phyloP scores from a whole-genome alignment of 2,797 vertebrate genomes.

The Gallinago solitaria region DNA sequence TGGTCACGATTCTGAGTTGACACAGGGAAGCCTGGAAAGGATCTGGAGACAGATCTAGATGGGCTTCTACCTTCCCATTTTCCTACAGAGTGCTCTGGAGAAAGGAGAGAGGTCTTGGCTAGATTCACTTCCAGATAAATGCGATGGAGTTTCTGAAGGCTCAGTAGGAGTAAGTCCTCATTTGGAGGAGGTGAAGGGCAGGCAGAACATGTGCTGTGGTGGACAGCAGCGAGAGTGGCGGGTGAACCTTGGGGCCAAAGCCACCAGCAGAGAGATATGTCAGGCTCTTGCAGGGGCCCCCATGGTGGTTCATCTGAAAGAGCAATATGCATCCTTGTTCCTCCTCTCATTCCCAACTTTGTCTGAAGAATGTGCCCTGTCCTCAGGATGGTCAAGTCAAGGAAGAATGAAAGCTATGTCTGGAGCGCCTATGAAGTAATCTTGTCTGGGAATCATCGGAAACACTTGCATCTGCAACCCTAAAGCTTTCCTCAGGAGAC shows the following conservation, averaged over 20 bases:
- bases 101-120: neutral
- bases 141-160: neutral
- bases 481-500: constrained; percentile 41
- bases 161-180: neutral
- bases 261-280: neutral
- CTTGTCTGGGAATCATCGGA: constrained; percentile 38
- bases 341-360: neutral
- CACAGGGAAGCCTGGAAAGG: neutral
- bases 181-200: neutral
- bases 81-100: neutral
- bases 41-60: neutral
- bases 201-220: neutral
- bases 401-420: constrained; percentile 29
- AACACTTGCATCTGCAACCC: constrained; percentile 1
- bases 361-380: neutral
- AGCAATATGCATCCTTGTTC: neutral
- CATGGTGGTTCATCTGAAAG: neutral
- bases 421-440: constrained; percentile 29
- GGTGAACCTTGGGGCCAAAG: neutral
- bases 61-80: neutral
- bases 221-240: neutral
- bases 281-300: neutral
- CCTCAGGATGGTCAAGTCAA: neutral
- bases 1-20: neutral
- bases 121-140: neutral